Conservation (phyloP, 2,888 invertebrate species). For the Callimorpha dominula region DNA sequence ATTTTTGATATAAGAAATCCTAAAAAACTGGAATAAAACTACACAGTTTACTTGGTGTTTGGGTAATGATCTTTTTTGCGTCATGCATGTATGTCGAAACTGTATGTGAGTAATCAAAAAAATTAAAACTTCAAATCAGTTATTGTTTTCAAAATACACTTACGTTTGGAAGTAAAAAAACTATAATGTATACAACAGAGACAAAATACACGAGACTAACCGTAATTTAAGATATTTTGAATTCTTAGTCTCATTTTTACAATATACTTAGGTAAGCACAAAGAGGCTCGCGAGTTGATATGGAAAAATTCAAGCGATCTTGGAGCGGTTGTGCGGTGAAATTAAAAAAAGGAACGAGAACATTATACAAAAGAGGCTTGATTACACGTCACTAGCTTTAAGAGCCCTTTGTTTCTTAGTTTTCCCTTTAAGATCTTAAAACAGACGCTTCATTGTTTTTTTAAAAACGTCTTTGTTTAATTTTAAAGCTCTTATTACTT, state of each 20-base stretch:
- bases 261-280: neutral
- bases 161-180: neutral
- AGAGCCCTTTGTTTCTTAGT: constrained; percentile 69
- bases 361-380: constrained; percentile 74
- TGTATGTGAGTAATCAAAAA: too few species aligned
- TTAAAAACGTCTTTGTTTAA: constrained; percentile 19
- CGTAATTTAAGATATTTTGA: neutral
- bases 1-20: too few species aligned
- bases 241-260: neutral
- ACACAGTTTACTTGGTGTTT: too few species aligned
- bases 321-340: constrained; percentile 52
- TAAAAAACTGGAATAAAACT: too few species aligned
- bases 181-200: neutral
- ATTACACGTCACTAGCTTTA: constrained; percentile 76
- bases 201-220: neutral
- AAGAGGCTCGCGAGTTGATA: constrained; percentile 21
- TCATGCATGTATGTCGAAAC: too few species aligned
- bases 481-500: constrained; percentile 10
- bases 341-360: constrained; percentile 65
- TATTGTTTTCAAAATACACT: too few species aligned
- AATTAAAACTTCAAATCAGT: too few species aligned
- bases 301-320: constrained; percentile 47
- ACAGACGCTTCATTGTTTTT: constrained; percentile 42
- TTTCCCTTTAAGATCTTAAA: constrained; percentile 56
- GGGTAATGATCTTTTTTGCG: too few species aligned